phyloP scores from a whole-genome alignment of 2,797 vertebrate genomes.

The Aphelocoma californica region DNA sequence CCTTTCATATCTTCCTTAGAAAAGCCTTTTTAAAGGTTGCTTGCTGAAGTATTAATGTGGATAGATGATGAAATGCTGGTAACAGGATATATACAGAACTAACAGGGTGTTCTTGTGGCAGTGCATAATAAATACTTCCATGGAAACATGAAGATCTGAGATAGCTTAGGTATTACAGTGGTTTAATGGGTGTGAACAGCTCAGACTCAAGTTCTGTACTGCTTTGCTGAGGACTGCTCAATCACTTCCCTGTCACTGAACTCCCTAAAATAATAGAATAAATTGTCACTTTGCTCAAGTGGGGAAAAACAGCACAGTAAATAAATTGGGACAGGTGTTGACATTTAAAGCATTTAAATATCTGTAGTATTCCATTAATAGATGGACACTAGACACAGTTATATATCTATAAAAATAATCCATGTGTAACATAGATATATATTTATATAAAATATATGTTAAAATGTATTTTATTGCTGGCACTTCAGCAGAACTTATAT shows the following conservation, averaged over 20 bases:
- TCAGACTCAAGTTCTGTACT: neutral
- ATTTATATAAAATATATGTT: neutral
- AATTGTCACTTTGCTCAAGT: neutral
- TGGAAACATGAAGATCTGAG: neutral
- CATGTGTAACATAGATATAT: neutral
- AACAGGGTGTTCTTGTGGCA: neutral
- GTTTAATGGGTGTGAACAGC: neutral
- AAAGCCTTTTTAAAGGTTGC: constrained; percentile 3
- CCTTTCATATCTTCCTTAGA: neutral
- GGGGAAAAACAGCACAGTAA: neutral
- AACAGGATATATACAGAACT: neutral
- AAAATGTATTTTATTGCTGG: neutral
- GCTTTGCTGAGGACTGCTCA: neutral
- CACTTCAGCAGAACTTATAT: neutral
- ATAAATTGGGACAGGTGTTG: neutral
- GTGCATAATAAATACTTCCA: neutral
- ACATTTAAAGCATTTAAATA: neutral
- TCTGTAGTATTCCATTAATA: neutral
- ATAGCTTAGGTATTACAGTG: neutral
- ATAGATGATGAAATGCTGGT: neutral
- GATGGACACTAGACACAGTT: neutral
- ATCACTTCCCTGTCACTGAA: neutral
- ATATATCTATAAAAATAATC: neutral
- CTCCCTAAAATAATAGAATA: neutral
- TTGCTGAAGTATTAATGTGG: neutral